Evolutionary conservation across 2,113 vertebrate species (phyloP), one percentile per base, ranked within the genome.

Genomic region (Menura novaehollandiae): DNA sequence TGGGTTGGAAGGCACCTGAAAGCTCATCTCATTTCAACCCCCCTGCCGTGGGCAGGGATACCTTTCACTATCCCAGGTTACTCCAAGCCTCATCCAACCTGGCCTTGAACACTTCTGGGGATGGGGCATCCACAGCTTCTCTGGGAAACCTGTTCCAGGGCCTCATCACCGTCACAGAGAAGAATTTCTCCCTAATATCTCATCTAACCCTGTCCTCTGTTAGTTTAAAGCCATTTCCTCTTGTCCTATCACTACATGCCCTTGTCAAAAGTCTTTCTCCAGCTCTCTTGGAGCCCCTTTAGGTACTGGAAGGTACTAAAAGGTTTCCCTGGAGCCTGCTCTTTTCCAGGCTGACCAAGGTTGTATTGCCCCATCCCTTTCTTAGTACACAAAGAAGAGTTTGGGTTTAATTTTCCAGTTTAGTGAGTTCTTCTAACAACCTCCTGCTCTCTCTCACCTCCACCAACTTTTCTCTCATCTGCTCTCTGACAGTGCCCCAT

Each of bases 401-500:
- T 86, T 46, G 28, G 1, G 73, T 90, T 88, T 74, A 12, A 67
- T 80, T 83, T 86, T 78, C 62, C 59, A 78, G 43, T 66, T 92
- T 52, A 43, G 44, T 16, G 59, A 71, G 60, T 32, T 87, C 58
- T 87, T 41, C 86, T 33, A 76, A 66, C 24, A 35, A 19, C 28
- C 22, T 86, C 62, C 26, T 5, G 3, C 64, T 49, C n/a, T 74
- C 44, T 76, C 37, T 85, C 1, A 1, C 47, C 28, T 52, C 64
- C 44, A 80, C 16, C 35, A 83, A 16, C 67, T 85, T 35, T 32
- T 27, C 59, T 46, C 58, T 89, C 13, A 2, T 30, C 46, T 1
- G 1, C 28, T 62, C 62, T 62, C 60, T 4, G 3, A 62, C 0
- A 0, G 9, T 3, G 23, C 41, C 82, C 58, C 9, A 1, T 5